These are phyloP conservation scores for Tortricodes alternella DNA, from an alignment of 2,888 invertebrate genomes.

Conservation along the genomic window DNA sequence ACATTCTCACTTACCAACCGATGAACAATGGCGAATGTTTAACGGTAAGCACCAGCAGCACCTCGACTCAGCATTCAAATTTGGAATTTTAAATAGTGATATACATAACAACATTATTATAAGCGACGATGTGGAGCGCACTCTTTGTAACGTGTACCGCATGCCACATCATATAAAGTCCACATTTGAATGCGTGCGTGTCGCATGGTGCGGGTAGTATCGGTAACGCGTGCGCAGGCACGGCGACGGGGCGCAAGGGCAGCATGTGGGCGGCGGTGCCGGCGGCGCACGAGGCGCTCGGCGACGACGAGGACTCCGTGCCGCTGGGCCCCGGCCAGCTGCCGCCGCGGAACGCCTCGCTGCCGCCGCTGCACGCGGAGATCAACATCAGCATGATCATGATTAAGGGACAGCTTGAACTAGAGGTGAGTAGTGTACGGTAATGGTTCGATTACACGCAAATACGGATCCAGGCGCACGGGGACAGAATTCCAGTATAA, in stretches of 20 bases:
- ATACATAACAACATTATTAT: neutral
- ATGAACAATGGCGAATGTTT: conserved; percentile 27
- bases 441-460: too few species aligned
- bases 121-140: neutral
- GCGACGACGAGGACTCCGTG: conserved; percentile 76
- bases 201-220: conserved; percentile 44
- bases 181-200: too few species aligned
- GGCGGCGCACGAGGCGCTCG: conserved; percentile 61
- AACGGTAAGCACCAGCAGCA: neutral
- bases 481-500: too few species aligned
- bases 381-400: conserved; percentile 94
- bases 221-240: conserved; percentile 61
- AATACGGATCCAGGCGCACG: too few species aligned
- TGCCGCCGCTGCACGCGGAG: conserved; percentile 89
- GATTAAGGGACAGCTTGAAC: conserved; percentile 95
- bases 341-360: conserved; percentile 88
- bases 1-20: conserved; percentile 24
- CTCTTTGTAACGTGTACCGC: neutral
- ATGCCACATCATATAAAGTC: neutral
- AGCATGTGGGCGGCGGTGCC: conserved; percentile 82
- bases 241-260: conserved; percentile 81
- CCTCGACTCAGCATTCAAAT: neutral
- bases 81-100: neutral
- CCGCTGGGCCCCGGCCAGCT: conserved; percentile 91
- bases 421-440: conserved; percentile 89